Evolutionary conservation across 2,888 invertebrate genomes (phyloP), one percentile per base, ranked within the genome.

Genomic region (Endomychus coccineus): DNA sequence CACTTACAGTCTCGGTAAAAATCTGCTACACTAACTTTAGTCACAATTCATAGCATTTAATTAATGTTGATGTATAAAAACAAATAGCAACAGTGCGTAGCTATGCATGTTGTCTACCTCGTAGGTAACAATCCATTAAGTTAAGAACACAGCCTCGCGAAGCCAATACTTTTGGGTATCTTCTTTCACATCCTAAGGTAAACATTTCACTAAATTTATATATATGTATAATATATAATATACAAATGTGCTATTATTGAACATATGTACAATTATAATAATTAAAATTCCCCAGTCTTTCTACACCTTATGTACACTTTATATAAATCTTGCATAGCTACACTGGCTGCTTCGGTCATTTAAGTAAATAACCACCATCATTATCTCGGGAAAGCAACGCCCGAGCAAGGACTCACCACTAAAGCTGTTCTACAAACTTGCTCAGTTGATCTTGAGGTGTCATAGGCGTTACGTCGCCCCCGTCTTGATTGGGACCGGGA

Each of bases 371-470:
- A 5, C 31, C 19, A 4, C 11, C 6, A 25, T 25, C 25, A 9
- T 25, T 11, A 5, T 25, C 37, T 37, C 37, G 25, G 37, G 47
- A 44, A 40, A 52, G 43, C 40, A 50, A 46, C 42, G 53, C 53
- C 43, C 52, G 52, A 37, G 37, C 31, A 25, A 14, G 15, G 55
- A 54, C 50, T 55, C 60, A 67, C 66, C 79, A 86, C 86, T 88
- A 89, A 80, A 89, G 86, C 72, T 88, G 85, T 74, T 94, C 94
- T 62, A 92, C 92, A 73, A 88, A 92, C 71, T 91, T 91, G 57
- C 87, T 85, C 62, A 95, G 78, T 71, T 92, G 90, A 76, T 95
- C 94, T 71, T 89, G 88, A 60, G 89, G 87, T 55, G 88, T 88
- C 75, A 90, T 77, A 51, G 78, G 79, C 65, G 77, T 78, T 67